Conservation (phyloP, 2,797 vertebrate genomes). For the Premnoplex brunnescens region DNA sequence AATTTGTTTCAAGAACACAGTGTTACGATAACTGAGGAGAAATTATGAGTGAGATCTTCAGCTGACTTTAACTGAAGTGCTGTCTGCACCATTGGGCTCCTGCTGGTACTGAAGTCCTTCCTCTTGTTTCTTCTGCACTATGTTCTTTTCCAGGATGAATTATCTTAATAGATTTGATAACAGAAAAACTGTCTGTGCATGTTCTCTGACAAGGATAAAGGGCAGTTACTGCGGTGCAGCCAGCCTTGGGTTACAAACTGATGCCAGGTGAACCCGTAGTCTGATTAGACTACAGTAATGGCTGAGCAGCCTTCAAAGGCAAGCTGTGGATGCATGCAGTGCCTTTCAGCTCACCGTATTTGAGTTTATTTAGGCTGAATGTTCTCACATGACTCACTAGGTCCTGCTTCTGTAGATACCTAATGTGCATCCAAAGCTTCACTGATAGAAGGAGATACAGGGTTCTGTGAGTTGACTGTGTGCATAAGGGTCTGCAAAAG, state of each 20-base stretch:
- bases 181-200: not conserved
- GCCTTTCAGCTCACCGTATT: not conserved
- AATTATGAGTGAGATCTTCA: not conserved
- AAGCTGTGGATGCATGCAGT: not conserved
- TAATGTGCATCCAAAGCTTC: fast-evolving
- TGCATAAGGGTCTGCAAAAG: not conserved
- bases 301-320: not conserved
- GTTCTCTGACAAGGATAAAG: not conserved
- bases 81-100: not conserved
- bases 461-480: not conserved
- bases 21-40: not conserved
- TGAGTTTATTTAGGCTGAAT: not conserved
- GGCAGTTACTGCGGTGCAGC: not conserved
- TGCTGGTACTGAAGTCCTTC: not conserved
- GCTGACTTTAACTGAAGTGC: not conserved
- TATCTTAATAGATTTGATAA: not conserved
- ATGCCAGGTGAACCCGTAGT: not conserved
- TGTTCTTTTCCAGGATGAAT: constrained; percentile 17
- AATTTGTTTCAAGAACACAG: not conserved
- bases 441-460: not conserved
- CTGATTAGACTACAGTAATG: not conserved
- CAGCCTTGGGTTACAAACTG: not conserved
- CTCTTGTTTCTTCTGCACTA: not conserved
- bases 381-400: not conserved
- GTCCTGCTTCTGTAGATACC: not conserved